Base-by-base conservation (phyloP, 1,140 invertebrate genomes). In the Drosophila sucinea region DNA sequence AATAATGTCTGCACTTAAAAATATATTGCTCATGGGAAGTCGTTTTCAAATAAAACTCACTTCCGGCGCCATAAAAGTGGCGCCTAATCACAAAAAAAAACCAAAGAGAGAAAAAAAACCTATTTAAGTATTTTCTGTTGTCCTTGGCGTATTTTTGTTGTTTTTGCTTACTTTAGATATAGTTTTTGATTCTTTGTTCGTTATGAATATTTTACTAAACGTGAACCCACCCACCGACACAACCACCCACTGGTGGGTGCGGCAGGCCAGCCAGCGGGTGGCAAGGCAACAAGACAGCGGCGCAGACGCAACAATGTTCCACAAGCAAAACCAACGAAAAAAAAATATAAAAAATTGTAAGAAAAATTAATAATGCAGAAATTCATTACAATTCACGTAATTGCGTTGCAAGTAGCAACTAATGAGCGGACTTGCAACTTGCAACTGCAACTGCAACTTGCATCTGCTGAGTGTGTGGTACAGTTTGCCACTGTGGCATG, bases 241-340 rank as follows among this genome's bases (percentile, higher is more conserved):
- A 51, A 25, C 44, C 44, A 51, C 23, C 44, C 25, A 27, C 44
- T 27, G 44, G 2, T 51, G 44, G 44, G 44, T 27, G 23, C 2
- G 23, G 41, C 41, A 41, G 40, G 8, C 4, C 4, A 23, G 17
- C 1, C 44, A 51, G 44, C 44, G 44, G 44, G 44, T 51, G 44
- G 23, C 8, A 17, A 51, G 25, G 2, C 8, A 38, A 38, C 44
- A 51, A 51, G 44, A 51, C 44, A 51, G 44, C 44, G 44, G 44
- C 44, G 44, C 44, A 51, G 23, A 51, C 44, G 44, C 71, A 74
- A 75, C 73, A 75, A 75, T 75, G 73, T 75, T 75, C 63, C 73
- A 76, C 30, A 70, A 41, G 51, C 10, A 38, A 41, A 35, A 25
- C 30, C 25, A 8, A 54, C 35, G 30, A 67, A 69, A 55, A 25